phyloP scores from a whole-genome alignment of 2,888 invertebrate species.

The Sarcophaga variegata region DNA sequence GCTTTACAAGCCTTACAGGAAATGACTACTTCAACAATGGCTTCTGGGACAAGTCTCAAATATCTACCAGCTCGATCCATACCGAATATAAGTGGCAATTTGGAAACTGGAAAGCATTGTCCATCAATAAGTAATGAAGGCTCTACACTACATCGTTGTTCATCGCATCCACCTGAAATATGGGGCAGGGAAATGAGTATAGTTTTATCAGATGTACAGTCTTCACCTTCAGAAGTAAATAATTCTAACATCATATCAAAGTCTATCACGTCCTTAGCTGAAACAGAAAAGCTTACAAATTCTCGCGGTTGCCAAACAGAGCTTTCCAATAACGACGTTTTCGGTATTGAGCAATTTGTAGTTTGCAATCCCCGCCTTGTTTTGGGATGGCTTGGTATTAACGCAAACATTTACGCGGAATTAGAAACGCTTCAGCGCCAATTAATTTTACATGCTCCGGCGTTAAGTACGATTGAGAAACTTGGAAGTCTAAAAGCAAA shows the following conservation, averaged over 20 bases:
- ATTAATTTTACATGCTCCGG: slow-evolving; percentile 79
- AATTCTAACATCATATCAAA: slow-evolving; percentile 69
- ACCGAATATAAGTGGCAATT: slow-evolving; percentile 86
- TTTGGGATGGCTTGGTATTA: slow-evolving; percentile 88
- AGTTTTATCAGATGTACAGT: neutral
- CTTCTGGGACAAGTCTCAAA: slow-evolving; percentile 80
- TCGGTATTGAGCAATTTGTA: slow-evolving; percentile 83
- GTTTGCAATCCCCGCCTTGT: slow-evolving; percentile 88
- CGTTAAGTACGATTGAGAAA: slow-evolving; percentile 80
- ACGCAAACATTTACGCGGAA: slow-evolving; percentile 83
- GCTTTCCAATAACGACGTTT: slow-evolving; percentile 79
- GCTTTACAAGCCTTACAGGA: slow-evolving; percentile 93
- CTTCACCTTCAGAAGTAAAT: neutral
- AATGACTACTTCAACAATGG: slow-evolving; percentile 85
- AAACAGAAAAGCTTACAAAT: slow-evolving; percentile 59
- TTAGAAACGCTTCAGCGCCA: slow-evolving; percentile 79
- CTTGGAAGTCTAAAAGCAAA: slow-evolving; percentile 74
- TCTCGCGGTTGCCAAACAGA: slow-evolving; percentile 79
- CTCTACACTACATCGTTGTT: slow-evolving; percentile 86
- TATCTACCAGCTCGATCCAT: slow-evolving; percentile 91
- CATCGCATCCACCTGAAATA: slow-evolving; percentile 93
- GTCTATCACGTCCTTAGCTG: slow-evolving; percentile 63
- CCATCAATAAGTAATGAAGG: slow-evolving; percentile 68
- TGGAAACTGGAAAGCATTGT: slow-evolving; percentile 56
- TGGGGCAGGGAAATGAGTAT: slow-evolving; percentile 86